phyloP scores from a whole-genome alignment of 92 coral and sea anemone species.

The Epizoanthus scotinus region DNA sequence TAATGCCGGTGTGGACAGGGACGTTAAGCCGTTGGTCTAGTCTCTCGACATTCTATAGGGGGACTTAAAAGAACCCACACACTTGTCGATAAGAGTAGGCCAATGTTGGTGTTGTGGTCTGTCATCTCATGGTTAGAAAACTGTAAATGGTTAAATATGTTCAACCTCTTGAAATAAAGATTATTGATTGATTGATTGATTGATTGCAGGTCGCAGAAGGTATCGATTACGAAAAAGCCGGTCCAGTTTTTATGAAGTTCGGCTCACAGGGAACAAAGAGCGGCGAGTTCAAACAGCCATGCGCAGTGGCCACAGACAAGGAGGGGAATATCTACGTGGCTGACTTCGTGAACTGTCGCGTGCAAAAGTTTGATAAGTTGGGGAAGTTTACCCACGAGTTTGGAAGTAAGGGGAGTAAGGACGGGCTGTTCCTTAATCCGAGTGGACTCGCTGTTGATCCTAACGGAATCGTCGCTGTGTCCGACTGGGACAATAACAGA shows the following conservation, averaged over 20 bases:
- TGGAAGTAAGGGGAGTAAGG: conserved; percentile 80
- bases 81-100: too few relatives aligned
- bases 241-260: conserved; percentile 78
- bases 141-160: too few relatives aligned
- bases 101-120: too few relatives aligned
- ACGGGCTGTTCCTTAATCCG: conserved; percentile 94
- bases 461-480: conserved; percentile 83
- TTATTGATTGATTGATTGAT: too few relatives aligned
- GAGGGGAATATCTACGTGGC: conserved; percentile 81
- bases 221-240: conserved; percentile 75
- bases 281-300: conserved; percentile 89
- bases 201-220: conserved; percentile 73
- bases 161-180: too few relatives aligned
- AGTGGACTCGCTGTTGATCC: conserved; percentile 84
- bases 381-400: conserved; percentile 79
- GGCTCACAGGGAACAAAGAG: conserved; percentile 85
- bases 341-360: conserved; percentile 87
- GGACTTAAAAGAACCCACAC: too few relatives aligned
- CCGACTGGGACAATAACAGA: conserved; percentile 91
- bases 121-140: too few relatives aligned
- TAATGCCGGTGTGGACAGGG: too few relatives aligned
- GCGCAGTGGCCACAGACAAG: conserved; percentile 80
- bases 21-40: too few relatives aligned
- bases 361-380: conserved; percentile 81
- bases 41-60: too few relatives aligned